A percentile compares a stretch with the other conserved stretches of the same genome.
Conservation (phyloP, 2,888 invertebrate species). For the Seira ritae region DNA sequence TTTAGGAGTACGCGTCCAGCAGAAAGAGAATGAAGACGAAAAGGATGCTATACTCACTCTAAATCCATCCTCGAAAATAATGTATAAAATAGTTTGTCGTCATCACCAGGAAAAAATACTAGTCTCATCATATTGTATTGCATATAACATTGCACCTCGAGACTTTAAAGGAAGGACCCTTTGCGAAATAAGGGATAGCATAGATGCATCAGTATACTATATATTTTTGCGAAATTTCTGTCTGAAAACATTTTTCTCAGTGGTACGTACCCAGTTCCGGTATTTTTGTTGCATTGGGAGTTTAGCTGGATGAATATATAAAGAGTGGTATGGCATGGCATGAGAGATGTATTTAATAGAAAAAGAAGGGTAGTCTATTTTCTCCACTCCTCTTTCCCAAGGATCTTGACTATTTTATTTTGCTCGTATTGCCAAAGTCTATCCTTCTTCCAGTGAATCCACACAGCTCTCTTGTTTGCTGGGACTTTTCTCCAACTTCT, state of each 20-base stretch:
- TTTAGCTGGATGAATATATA: neutral
- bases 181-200: neutral
- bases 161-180: neutral
- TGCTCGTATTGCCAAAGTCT: slow-evolving; percentile 3
- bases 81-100: slow-evolving; percentile 14
- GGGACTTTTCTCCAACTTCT: slow-evolving; percentile 1
- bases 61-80: neutral
- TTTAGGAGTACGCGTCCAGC: neutral
- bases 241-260: neutral
- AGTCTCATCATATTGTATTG: neutral
- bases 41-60: neutral
- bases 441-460: slow-evolving; percentile 4
- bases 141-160: neutral
- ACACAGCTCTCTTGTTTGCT: slow-evolving; percentile 4
- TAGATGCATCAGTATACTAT: neutral
- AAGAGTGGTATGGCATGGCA: neutral
- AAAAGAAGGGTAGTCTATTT: slow-evolving; percentile 12
- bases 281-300: neutral
- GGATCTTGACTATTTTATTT: slow-evolving; percentile 13
- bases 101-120: slow-evolving; percentile 2
- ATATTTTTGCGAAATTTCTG: neutral
- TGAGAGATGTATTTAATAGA: slow-evolving; percentile 4
- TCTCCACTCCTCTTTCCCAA: slow-evolving; percentile 11
- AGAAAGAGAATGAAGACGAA: no score
- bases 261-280: neutral